Evolutionary conservation across 2,113 vertebrate genomes (phyloP), one percentile per base, ranked within the genome.

Genomic region (Ochotona princeps): DNA sequence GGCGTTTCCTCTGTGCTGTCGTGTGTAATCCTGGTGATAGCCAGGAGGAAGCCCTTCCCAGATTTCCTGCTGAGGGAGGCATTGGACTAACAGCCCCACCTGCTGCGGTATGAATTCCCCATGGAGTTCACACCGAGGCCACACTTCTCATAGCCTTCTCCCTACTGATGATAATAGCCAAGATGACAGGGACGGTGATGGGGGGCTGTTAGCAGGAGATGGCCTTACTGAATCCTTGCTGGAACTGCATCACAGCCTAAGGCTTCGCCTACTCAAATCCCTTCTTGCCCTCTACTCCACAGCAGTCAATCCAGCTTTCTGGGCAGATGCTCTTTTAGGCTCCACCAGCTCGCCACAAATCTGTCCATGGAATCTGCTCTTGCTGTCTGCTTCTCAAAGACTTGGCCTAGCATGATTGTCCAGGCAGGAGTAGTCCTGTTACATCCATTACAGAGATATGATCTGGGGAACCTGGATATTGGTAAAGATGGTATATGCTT

Each of bases 181-280:
- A 20, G 57, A 0, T 67, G 23, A 18, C 47, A 35, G 28, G 61
- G 61, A 21, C 9, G 1, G 8, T 15, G 11, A n/a, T 0, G 0
- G 23, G 7, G 3, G 20, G n/a, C 69, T 4, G 0, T 30, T 57
- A 23, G 5, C 7, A 5, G 8, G 28, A 67, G 30, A 63, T 8
- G 54, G 30, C 7, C 84, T 72, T 23, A 18, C 35, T 44, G 32
- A 70, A 47, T 60, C 80, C 35, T 30, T 54, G 65, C 85, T 30
- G 3, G 49, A 90, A 44, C 21, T 51, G 20, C 20, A 14, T 8
- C 5, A 2, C 26, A 69, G 26, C 4, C 89, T n/a, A 47, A 66
- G 51, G 5, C 66, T 66, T 54, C 57, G 30, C 20, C 8, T 6
- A 2, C 26, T 60, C 70, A 44, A 13, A n/a, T 30, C 9, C 17